Evolutionary conservation across 2,888 invertebrate genomes (phyloP), one percentile per base, ranked within the genome.

Genomic region (Malachius bipustulatus): DNA sequence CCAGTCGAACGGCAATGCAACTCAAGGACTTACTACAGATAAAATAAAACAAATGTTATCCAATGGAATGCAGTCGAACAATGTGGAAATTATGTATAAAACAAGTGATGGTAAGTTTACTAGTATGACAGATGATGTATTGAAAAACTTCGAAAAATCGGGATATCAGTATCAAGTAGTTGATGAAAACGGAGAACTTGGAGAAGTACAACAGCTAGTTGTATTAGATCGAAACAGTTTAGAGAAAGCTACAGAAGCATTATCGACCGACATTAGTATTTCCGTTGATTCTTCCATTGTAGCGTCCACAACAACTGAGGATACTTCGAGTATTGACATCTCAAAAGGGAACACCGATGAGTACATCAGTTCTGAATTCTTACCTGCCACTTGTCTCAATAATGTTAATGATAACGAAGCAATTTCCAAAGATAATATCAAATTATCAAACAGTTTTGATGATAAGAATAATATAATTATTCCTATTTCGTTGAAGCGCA

Each of bases 71-170:
- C 60, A 60, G 6, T 51, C 61, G 2, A 61, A 66, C 44, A n/a
- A n/a, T n/a, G 61, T 66, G 14, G 64, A 75, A 13, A 73, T 76
- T 46, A 67, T 76, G 44, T 73, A 73, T 43, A 74, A 75, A 54
- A 74, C 73, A 2, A 73, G 70, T 14, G 74, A 75, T 44, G 75
- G 75, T 1, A 72, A 71, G 16, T 73, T 73, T 47, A 70, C 75
- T 1, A 72, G 72, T 39, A 70, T 76, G 2, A 74, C 72, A 39
- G 75, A 75, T 53, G 75, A 75, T 46, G 71, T 75, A 15, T 60
- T 76, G 26, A 61, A 57, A 31, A 58, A 54, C 45, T 48, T 62
- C 26, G 51, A 56, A 1, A 52, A 54, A 31, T 59, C 56, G 32
- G 53, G 56, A 0, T 41, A 60, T 3, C 56, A 57, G 35, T 60